A percentile compares a stretch with the other conserved stretches of the same genome.
Conservation (phyloP, 2,797 vertebrate genomes). For the Heterohyrax brucei region DNA sequence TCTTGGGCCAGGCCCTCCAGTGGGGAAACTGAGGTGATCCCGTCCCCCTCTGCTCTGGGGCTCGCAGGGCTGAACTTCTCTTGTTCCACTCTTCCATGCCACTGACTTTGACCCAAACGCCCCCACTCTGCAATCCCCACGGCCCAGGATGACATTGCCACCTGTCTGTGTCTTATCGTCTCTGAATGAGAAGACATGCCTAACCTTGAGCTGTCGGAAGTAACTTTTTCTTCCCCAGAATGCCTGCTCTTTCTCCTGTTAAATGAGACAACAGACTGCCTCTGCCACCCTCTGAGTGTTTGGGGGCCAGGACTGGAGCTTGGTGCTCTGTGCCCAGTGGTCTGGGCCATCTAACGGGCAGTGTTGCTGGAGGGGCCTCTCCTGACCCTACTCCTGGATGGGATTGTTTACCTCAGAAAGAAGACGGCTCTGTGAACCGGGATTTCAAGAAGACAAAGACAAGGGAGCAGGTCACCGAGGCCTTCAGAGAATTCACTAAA, state of each 20-base stretch:
- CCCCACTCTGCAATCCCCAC: rapidly evolving
- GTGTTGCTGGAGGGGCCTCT: rapidly evolving
- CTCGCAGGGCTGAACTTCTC: neutral
- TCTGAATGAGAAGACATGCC: neutral
- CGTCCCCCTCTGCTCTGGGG: neutral
- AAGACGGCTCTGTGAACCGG: constrained; percentile 97
- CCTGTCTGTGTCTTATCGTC: too few species aligned
- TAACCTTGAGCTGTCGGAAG: neutral
- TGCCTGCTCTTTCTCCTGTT: too few species aligned
- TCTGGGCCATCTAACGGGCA: rapidly evolving
- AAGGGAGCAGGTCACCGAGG: constrained; percentile 94
- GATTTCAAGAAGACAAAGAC: constrained; percentile 99
- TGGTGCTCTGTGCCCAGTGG: neutral
- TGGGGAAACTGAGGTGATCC: rapidly evolving
- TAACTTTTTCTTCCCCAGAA: rapidly evolving
- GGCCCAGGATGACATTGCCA: neutral
- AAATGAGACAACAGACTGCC: neutral
- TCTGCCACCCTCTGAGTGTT: neutral
- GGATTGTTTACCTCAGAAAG: constrained; percentile 92
- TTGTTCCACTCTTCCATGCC: rapidly evolving
- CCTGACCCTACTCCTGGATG: neutral
- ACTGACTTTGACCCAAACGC: too few species aligned
- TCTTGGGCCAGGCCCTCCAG: rapidly evolving
- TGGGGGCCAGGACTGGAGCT: neutral
- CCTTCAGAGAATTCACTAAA: constrained; percentile 97